Percentiles rank a stretch among this genome's conserved stretches.
phyloP scores from a whole-genome alignment of 2,113 vertebrate genomes.

The Pao palembangensis region DNA sequence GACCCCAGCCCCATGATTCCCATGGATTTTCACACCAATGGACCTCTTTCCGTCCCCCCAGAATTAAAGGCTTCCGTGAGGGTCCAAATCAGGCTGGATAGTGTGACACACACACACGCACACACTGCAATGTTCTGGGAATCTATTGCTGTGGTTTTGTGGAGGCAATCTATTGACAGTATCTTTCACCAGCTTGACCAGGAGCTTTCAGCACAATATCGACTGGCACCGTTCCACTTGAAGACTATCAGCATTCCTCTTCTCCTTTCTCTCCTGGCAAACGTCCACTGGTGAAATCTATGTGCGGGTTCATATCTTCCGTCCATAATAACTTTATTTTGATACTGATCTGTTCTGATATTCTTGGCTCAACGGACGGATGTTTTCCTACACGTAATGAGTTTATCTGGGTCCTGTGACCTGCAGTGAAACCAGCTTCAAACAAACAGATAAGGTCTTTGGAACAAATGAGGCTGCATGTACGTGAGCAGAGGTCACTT shows the following conservation, averaged over 20 bases:
- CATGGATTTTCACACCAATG: constrained; percentile 45
- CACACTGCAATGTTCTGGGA: constrained; percentile 28
- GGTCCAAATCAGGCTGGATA: constrained; percentile 11
- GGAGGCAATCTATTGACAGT: constrained; percentile 26
- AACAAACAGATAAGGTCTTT: not conserved
- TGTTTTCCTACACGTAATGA: constrained; percentile 20
- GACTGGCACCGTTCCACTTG: constrained; percentile 37
- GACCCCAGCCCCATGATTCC: constrained; percentile 46
- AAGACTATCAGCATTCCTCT: constrained; percentile 22
- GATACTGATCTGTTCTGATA: constrained; percentile 14
- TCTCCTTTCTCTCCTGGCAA: constrained; percentile 17
- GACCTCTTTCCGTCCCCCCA: constrained; percentile 32
- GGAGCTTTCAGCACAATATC: constrained; percentile 46
- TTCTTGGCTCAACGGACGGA: constrained; percentile 15
- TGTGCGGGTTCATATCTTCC: constrained; percentile 12
- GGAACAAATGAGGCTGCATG: constrained; percentile 1
- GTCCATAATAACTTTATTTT: constrained; percentile 15
- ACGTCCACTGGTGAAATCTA: constrained; percentile 7
- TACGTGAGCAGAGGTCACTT: constrained; percentile 18
- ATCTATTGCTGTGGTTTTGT: constrained; percentile 26
- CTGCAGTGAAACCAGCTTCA: constrained; percentile 19
- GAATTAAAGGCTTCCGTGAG: constrained; percentile 49
- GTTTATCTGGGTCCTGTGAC: constrained; percentile 37
- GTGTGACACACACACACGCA: constrained; percentile 12
- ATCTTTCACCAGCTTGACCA: constrained; percentile 41